Evolutionary conservation across 1,140 invertebrate genomes (phyloP), one percentile per base, ranked within the genome.

Genomic region (Agrypnia vestita): DNA sequence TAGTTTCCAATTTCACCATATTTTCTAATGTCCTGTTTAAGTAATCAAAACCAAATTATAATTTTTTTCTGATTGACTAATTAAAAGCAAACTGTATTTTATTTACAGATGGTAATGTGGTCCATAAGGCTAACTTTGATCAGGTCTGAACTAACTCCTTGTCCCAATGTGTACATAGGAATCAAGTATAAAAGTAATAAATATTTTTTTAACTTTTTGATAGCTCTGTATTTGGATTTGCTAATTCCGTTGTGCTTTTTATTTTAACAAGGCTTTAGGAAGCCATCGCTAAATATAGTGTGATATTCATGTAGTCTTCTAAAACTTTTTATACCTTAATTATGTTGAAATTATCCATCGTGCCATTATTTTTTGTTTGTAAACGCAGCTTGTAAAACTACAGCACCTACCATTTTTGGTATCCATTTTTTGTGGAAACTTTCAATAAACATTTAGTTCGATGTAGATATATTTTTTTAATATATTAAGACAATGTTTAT

Each of bases 201-300:
- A 76, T 89, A 90, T 90, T 89, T 3, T 89, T 89, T 90, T 89
- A 89, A 90, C 89, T 89, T 90, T 89, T 90, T 89, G 89, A 89
- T 89, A 89, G 88, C 88, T 90, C 89, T 90, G 88, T 90, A 90
- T 89, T 88, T 88, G 85, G 87, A 85, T 83, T 82, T 77, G 81
- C 81, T 77, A 78, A 56, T 62, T 74, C 69, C 47, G 74, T 76
- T 83, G 76, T 77, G 82, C 82, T 83, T 83, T 83, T 76, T 79
- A 76, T 78, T 61, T 51, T 47, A 72, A 67, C 13, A 80, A 25
- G 82, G 76, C 76, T 80, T 74, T 79, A 78, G 75, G 17, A 76
- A 80, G 79, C 82, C 76, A 15, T 79, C 56, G 82, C 82, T 83
- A 83, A 83, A 83, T 72, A 83, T 83, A 83, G 82, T 83, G 82